Percentiles rank a stretch among this genome's conserved stretches.
Conservation (phyloP, 2,797 vertebrate genomes). For the Cygnus olor region DNA sequence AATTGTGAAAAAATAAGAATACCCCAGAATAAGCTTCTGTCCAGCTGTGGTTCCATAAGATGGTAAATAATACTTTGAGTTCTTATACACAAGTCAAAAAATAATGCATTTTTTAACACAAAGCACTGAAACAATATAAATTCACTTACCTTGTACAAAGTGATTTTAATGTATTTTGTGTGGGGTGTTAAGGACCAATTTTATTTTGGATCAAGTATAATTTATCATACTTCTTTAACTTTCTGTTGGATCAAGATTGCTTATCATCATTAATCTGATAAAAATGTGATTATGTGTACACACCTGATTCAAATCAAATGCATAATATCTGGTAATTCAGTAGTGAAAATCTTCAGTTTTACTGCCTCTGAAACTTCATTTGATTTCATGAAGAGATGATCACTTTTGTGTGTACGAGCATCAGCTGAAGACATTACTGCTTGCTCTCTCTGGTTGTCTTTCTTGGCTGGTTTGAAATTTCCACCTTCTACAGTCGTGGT, state of each 20-base stretch:
- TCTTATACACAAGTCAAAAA: background rate
- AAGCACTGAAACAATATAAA: background rate
- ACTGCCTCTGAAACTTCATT: background rate
- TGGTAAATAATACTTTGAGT: background rate
- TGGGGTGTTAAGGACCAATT: background rate
- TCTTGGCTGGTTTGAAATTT: background rate
- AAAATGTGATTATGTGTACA: background rate
- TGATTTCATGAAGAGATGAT: background rate
- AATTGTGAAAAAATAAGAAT: background rate
- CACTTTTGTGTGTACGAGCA: background rate
- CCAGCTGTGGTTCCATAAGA: background rate
- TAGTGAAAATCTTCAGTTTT: background rate
- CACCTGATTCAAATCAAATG: background rate
- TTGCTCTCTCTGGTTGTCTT: background rate
- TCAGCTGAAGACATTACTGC: background rate
- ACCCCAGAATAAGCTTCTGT: background rate
- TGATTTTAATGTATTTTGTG: background rate
- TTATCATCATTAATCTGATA: background rate
- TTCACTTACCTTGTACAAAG: background rate
- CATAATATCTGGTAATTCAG: background rate
- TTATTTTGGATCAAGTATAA: background rate
- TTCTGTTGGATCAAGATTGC: background rate
- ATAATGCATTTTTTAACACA: background rate
- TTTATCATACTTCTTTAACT: background rate
- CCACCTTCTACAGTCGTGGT: background rate